Evolutionary conservation across 2,797 vertebrate species (phyloP), one percentile per base, ranked within the genome.

Genomic region (Argya squamiceps): DNA sequence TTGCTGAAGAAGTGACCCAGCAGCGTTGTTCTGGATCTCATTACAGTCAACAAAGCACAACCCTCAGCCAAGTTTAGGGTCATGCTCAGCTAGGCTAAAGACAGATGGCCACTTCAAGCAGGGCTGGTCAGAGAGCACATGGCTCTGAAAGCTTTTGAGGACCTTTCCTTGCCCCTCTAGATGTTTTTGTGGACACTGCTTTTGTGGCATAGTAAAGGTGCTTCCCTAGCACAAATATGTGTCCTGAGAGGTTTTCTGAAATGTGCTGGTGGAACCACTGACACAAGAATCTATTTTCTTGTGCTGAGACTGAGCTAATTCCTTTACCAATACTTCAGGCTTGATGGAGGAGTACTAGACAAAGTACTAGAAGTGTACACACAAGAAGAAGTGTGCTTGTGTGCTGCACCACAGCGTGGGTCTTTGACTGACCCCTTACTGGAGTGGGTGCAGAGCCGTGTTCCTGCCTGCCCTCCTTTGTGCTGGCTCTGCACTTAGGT

Each of bases 21-120:
- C 34, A 65, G 19, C 0, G 0, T 84, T 84, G 36, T 56, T 89
- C 47, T 65, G 34, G 70, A 44, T 39, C 39, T 80, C 2, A 0
- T 59, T 53, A 4, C 0, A 0, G 60, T 52, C 68, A 49, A n/a
- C 5, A 0, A 23, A 47, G 19, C 16, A 18, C 12, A 74, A 9
- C 41, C 6, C 32, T 77, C 15, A n/a, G n/a, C 37, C 16, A 39
- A 9, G 5, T 44, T 76, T 17, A 39, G 52, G 29, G 52, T 9
- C 23, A 3, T 5, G 1, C 32, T 89, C n/a, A 47, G 30, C n/a
- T 50, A 17, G 55, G 18, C 65, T 81, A 24, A 84, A 75, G 62
- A 30, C 69, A 80, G 29, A 8, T 52, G 44, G 29, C 44, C 17
- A 47, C 36, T 73, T 85, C 24, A 36, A 55, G 39, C 23, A 27